A percentile compares a stretch with the other conserved stretches of the same genome.
Evolutionary conservation across 2,888 invertebrate species (phyloP).

Genomic region (Conistra vaccinii): DNA sequence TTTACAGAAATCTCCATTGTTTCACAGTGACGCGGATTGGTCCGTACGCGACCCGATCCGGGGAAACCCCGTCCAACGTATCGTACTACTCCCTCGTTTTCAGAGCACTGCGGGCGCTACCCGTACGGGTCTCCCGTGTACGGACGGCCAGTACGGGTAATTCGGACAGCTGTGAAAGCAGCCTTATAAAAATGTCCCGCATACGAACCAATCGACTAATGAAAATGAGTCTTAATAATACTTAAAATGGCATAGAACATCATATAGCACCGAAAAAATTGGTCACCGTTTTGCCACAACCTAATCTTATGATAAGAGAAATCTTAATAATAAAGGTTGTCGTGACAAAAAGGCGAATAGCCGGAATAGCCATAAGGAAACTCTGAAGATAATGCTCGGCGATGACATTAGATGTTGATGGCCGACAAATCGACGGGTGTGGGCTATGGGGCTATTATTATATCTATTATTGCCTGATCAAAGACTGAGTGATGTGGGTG

Average conservation of each 20-base stretch:
- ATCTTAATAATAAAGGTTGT: conserved; percentile 29
- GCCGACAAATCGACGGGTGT: conserved; percentile 46
- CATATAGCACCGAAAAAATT: background rate
- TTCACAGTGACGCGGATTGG: no score
- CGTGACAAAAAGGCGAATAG: conserved; percentile 26
- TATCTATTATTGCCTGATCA: conserved; percentile 19
- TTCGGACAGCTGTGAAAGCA: no score
- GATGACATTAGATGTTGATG: conserved; percentile 26
- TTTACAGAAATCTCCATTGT: no score
- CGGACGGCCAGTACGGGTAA: no score
- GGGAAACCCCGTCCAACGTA: no score
- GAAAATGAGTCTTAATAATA: background rate
- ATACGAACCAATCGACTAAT: no score
- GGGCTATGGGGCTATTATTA: conserved; percentile 17
- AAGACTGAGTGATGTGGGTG: background rate
- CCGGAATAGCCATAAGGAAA: conserved; percentile 27
- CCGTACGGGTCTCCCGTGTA: no score
- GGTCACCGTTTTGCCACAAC: background rate
- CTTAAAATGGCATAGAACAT: background rate
- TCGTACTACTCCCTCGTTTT: no score
- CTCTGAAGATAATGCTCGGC: conserved; percentile 32
- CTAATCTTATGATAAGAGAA: conserved; percentile 17
- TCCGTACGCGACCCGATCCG: no score
- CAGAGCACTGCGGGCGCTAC: no score
- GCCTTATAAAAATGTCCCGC: no score